Conservation (phyloP, 2,797 vertebrate genomes). For the Sebastes vulpes region DNA sequence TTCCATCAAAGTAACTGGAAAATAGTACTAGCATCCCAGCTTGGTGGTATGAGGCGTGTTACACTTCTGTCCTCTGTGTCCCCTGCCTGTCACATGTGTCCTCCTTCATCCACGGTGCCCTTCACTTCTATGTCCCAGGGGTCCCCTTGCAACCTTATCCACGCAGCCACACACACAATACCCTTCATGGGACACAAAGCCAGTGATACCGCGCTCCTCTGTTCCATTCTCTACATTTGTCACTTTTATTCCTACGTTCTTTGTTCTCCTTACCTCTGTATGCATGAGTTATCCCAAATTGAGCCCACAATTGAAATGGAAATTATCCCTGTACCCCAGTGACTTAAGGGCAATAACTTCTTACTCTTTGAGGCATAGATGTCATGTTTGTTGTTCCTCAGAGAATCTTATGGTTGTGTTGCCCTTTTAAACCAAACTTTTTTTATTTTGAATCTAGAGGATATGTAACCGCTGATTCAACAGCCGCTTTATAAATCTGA, state of each 20-base stretch:
- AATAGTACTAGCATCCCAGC: not conserved
- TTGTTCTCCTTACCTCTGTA: constrained; percentile 77
- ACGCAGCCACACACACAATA: constrained; percentile 72
- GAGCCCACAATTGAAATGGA: constrained; percentile 78
- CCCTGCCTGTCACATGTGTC: constrained; percentile 82
- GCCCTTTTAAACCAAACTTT: constrained; percentile 48
- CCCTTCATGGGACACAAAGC: constrained; percentile 82
- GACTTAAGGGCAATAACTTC: constrained; percentile 73
- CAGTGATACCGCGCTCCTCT: constrained; percentile 65
- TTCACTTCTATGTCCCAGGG: constrained; percentile 76
- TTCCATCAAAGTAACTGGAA: constrained; percentile 9
- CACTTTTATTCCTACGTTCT: constrained; percentile 81
- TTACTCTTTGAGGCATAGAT: constrained; percentile 56
- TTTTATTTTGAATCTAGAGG: constrained; percentile 42
- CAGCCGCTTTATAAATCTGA: constrained; percentile 47
- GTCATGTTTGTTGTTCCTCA: constrained; percentile 73
- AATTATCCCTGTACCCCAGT: constrained; percentile 61
- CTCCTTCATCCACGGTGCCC: constrained; percentile 73
- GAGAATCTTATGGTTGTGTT: constrained; percentile 57
- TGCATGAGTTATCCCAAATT: constrained; percentile 80
- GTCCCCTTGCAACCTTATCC: constrained; percentile 76
- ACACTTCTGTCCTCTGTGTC: constrained; percentile 60
- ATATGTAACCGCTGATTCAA: constrained; percentile 16
- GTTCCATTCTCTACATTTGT: constrained; percentile 80
- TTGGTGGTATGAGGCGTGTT: constrained; percentile 9